phyloP scores from a whole-genome alignment of 1,140 invertebrate genomes.

The Camponotus floridanus region DNA sequence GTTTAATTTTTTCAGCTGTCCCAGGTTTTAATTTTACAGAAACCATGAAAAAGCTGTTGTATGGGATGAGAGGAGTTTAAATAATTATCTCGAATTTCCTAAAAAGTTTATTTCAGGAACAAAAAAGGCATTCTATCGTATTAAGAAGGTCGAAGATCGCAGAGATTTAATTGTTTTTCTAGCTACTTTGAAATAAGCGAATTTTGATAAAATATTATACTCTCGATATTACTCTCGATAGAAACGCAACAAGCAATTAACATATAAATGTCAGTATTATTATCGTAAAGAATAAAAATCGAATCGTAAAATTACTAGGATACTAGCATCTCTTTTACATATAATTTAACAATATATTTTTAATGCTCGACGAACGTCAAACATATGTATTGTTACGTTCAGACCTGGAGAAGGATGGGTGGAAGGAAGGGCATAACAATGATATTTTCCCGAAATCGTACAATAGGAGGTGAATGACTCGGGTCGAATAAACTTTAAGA shows the following conservation, averaged over 20 bases:
- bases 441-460: no score
- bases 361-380: no score
- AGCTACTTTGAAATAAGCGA: constrained; percentile 90
- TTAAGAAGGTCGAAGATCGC: constrained; percentile 97
- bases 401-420: no score
- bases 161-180: constrained; percentile 98
- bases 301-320: no score
- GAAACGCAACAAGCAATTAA: neutral
- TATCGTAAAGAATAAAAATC: neutral
- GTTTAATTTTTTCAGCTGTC: constrained; percentile 62
- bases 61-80: constrained; percentile 96
- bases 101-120: constrained; percentile 99
- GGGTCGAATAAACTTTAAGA: no score
- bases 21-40: constrained; percentile 71
- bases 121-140: constrained; percentile 98
- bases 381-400: no score
- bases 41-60: constrained; percentile 90
- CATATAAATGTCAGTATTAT: neutral
- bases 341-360: no score
- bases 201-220: neutral
- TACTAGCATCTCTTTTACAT: no score
- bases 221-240: neutral
- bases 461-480: no score
- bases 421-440: no score
- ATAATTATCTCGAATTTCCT: constrained; percentile 97